Evolutionary conservation across 2,113 vertebrate genomes (phyloP).

Genomic region (Oreochromis niloticus): DNA sequence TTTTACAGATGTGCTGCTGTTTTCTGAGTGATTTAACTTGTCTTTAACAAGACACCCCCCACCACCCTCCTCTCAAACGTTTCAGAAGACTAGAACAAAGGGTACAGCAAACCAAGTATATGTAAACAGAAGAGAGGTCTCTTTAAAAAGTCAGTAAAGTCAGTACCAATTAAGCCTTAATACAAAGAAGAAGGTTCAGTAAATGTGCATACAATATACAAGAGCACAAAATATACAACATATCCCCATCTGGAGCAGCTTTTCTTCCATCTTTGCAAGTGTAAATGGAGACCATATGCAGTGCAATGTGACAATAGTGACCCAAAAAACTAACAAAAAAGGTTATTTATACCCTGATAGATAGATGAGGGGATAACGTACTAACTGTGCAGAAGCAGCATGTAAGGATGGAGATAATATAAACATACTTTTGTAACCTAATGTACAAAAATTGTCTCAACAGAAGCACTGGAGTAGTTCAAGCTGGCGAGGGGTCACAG

Average conservation of each 20-base stretch:
- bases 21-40: constrained; percentile 48
- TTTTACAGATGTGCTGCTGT: constrained; percentile 59
- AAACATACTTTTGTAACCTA: neutral
- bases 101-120: neutral
- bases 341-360: neutral
- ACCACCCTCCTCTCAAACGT: neutral
- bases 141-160: neutral
- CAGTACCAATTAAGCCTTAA: neutral
- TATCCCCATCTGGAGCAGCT: neutral
- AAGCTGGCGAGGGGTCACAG: neutral
- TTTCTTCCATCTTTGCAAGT: neutral
- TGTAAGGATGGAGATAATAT: neutral
- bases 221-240: neutral
- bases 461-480: neutral
- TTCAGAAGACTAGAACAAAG: neutral
- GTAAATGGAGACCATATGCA: neutral
- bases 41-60: constrained; percentile 22
- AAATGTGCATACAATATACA: neutral
- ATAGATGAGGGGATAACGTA: neutral
- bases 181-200: neutral
- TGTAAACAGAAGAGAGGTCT: neutral
- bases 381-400: neutral
- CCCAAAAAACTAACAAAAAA: neutral
- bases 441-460: neutral
- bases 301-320: neutral